These are phyloP conservation scores for Scaptomyza reducta DNA, from an alignment of 2,888 invertebrate genomes.

Conservation along the genomic window DNA sequence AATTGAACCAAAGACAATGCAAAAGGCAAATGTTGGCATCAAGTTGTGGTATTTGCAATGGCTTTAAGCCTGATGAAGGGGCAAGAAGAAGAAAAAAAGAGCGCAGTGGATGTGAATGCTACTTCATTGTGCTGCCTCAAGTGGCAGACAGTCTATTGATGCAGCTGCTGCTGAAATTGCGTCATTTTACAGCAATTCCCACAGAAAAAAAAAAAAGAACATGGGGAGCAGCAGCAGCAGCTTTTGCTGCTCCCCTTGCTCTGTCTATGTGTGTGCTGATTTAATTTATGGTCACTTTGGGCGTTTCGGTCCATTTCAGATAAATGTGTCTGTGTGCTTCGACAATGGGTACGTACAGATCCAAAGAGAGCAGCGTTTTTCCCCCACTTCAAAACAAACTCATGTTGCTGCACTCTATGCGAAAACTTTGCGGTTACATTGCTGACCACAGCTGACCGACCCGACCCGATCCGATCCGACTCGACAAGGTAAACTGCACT, in stretches of 20 bases:
- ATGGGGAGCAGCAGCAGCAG: neutral
- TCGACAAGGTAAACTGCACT: slow-evolving; percentile 73
- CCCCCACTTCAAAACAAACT: slow-evolving; percentile 14
- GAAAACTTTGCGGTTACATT: slow-evolving; percentile 68
- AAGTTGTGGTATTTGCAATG: slow-evolving; percentile 4
- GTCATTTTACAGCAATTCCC: slow-evolving; percentile 35
- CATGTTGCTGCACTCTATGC: slow-evolving; percentile 59
- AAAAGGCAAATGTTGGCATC: slow-evolving; percentile 19
- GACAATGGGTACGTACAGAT: slow-evolving; percentile 59
- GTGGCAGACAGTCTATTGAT: slow-evolving; percentile 53
- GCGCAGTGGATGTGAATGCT: slow-evolving; percentile 2
- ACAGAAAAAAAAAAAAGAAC: neutral
- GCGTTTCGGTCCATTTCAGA: slow-evolving; percentile 58
- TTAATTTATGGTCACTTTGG: slow-evolving; percentile 71
- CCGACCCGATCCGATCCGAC: slow-evolving; percentile 49
- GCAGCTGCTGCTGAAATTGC: slow-evolving; percentile 56
- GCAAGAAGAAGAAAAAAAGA: neutral
- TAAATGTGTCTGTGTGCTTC: slow-evolving; percentile 76
- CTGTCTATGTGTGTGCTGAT: slow-evolving; percentile 57
- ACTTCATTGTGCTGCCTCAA: slow-evolving; percentile 57
- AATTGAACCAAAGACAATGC: slow-evolving; percentile 57
- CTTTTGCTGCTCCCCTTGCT: slow-evolving; percentile 3
- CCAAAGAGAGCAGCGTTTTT: neutral
- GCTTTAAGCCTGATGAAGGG: neutral
- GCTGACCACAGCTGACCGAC: slow-evolving; percentile 60